Evolutionary conservation across 2,113 vertebrate species (phyloP).

Genomic region (Rynchops niger): DNA sequence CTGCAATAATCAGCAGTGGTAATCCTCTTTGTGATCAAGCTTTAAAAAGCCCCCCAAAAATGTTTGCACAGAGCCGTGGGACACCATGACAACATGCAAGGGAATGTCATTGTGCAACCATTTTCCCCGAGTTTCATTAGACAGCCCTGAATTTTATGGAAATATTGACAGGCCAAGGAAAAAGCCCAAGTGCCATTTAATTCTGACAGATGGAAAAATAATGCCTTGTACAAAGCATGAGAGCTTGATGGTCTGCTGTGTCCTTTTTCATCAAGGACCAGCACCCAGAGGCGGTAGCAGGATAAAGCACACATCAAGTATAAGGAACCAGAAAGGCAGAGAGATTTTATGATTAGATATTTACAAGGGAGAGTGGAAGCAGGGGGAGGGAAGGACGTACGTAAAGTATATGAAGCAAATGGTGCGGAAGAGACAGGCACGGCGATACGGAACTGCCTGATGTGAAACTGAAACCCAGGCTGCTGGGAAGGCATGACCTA

Average conservation of each 20-base stretch:
- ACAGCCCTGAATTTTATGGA: neutral
- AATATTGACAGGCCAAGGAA: neutral
- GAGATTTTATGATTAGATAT: slow-evolving; percentile 42
- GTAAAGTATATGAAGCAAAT: slow-evolving; percentile 26
- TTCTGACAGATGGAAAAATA: slow-evolving; percentile 20
- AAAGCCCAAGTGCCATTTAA: neutral
- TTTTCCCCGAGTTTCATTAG: neutral
- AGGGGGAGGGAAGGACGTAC: neutral
- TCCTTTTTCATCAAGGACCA: slow-evolving; percentile 6
- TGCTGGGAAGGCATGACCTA: slow-evolving; percentile 26
- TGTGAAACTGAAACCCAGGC: slow-evolving; percentile 43
- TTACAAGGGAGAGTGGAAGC: neutral
- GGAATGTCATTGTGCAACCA: neutral
- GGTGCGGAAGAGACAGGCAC: slow-evolving; percentile 35
- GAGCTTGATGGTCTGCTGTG: neutral
- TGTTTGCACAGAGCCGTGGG: neutral
- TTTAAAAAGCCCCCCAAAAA: neutral
- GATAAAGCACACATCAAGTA: neutral
- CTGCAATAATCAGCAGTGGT: neutral
- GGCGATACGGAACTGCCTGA: neutral
- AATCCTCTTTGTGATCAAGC: slow-evolving; percentile 35
- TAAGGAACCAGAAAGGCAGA: neutral
- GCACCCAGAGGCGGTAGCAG: neutral
- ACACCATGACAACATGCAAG: neutral
- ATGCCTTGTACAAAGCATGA: neutral